Evolutionary conservation across 2,888 invertebrate species (phyloP).

Genomic region (Latheticus oryzae): DNA sequence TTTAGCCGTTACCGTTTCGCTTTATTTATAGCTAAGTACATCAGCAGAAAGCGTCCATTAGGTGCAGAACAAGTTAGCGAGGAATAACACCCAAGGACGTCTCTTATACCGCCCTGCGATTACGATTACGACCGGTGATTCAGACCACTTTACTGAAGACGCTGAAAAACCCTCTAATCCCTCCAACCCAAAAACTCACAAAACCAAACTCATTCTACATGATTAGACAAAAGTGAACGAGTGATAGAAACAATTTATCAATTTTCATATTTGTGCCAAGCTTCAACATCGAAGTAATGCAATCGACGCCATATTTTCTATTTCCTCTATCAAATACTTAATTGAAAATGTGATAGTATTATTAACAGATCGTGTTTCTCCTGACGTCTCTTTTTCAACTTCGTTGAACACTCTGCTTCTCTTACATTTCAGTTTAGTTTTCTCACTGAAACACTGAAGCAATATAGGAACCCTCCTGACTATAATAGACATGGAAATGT

Average conservation of each 20-base stretch:
- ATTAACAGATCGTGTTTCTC: constrained; percentile 51
- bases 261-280: constrained; percentile 2
- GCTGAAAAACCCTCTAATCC: constrained; percentile 35
- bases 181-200: constrained; percentile 20
- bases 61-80: constrained; percentile 52
- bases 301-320: constrained; percentile 4
- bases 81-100: constrained; percentile 56
- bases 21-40: constrained; percentile 56
- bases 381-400: constrained; percentile 51
- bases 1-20: constrained; percentile 55
- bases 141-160: constrained; percentile 55
- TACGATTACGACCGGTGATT: constrained; percentile 60
- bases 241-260: constrained; percentile 1
- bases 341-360: constrained; percentile 36
- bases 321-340: constrained; percentile 9
- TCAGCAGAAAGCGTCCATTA: constrained; percentile 59
- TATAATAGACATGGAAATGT: constrained; percentile 58
- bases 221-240: constrained; percentile 4
- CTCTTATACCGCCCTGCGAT: constrained; percentile 49
- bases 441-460: constrained; percentile 40
- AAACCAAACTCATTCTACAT: constrained; percentile 13
- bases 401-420: constrained; percentile 49
- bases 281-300: constrained; percentile 11
- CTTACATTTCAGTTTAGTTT: constrained; percentile 10
- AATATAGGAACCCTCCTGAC: constrained; percentile 57